Percentiles rank a stretch among this genome's conserved stretches.
Conservation (phyloP, 2,113 vertebrate species). For the Pristiophorus japonicus region DNA sequence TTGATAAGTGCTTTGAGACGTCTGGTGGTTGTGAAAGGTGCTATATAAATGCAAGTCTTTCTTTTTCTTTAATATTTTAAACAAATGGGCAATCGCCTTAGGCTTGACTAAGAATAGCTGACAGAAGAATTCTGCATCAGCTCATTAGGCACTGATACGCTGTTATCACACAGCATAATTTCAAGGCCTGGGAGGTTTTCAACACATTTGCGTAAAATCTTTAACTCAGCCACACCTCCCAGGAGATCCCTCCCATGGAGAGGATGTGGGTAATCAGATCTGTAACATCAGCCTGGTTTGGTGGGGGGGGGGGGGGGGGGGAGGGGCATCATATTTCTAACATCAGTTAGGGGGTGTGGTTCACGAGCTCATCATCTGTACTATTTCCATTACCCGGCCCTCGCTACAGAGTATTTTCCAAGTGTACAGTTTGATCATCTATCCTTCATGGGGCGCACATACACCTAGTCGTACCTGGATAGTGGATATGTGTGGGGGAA, state of each 20-base stretch:
- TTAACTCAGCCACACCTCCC: background rate
- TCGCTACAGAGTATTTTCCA: background rate
- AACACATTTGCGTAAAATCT: background rate
- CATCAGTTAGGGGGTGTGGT: background rate
- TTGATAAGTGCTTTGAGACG: too few species aligned
- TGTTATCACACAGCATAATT: background rate
- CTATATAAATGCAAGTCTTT: too few species aligned
- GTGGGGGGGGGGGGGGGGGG: too few species aligned
- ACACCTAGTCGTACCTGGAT: background rate
- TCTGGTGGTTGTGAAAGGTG: too few species aligned
- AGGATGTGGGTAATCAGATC: background rate
- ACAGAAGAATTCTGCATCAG: background rate
- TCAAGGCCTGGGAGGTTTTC: background rate
- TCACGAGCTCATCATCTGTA: background rate
- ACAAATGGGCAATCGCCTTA: background rate
- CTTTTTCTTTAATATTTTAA: slow-evolving; percentile 11
- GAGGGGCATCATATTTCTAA: too few species aligned
- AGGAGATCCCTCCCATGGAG: background rate
- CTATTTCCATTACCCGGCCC: background rate
- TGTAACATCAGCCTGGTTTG: background rate
- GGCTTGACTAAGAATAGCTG: background rate
- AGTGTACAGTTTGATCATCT: background rate
- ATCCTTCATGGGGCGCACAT: background rate
- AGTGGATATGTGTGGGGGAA: background rate
- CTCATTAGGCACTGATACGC: background rate